Percentiles rank a stretch among this genome's conserved stretches.
Evolutionary conservation across 2,888 invertebrate genomes (phyloP).

Genomic region (Chaitophorus viminalis): DNA sequence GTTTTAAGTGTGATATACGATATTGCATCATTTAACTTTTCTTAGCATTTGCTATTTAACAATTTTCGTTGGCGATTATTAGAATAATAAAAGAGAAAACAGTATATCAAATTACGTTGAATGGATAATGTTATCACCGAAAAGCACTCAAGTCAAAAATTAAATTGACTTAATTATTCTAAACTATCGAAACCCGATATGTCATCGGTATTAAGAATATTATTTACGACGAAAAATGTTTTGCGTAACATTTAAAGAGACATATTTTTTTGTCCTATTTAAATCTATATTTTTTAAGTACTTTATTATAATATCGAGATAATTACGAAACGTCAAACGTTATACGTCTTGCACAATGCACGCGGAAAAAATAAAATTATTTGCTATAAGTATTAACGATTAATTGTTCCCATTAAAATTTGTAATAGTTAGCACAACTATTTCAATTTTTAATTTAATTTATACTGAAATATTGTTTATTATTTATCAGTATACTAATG

Average conservation of each 20-base stretch:
- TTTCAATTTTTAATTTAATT: background rate
- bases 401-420: background rate
- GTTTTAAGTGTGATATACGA: background rate
- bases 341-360: too few species aligned
- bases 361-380: too few species aligned
- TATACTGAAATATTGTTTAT: background rate
- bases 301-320: background rate
- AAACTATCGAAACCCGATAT: slow-evolving; percentile 6
- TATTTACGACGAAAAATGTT: background rate
- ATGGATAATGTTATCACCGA: background rate
- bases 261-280: background rate
- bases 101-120: slow-evolving; percentile 9
- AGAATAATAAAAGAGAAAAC: slow-evolving; percentile 3
- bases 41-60: background rate
- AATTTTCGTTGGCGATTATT: slow-evolving; percentile 2
- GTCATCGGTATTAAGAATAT: background rate
- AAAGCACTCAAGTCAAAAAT: slow-evolving; percentile 21
- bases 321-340: too few species aligned
- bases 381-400: too few species aligned
- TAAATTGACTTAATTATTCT: background rate
- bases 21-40: background rate
- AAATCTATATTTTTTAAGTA: background rate
- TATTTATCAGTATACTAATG: slow-evolving; percentile 1
- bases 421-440: background rate
- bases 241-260: background rate